Base-by-base conservation (phyloP, 1,140 invertebrate species). In the Drosophila melanica region DNA sequence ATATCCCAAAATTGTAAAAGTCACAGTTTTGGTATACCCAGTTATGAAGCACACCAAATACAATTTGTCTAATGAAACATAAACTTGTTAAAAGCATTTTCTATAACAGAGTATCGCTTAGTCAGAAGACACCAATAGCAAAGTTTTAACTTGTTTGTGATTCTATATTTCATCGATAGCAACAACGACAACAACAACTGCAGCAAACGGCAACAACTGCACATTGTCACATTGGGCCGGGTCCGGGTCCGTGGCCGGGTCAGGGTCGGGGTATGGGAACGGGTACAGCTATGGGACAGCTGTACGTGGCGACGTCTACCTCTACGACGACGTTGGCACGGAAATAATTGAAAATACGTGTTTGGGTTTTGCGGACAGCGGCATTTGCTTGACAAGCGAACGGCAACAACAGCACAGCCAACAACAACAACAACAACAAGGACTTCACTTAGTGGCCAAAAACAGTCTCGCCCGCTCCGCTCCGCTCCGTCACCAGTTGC, bases 321-420 rank as follows among this genome's bases (percentile, higher is more conserved):
- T 82, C 71, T 37, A 66, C 67, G 80, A 69, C 77, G 66, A 86
- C 75, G 70, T 81, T 87, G 82, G 78, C 82, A 87, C 84, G 84
- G 84, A 89, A 89, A 89, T 89, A 89, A 89, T 89, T 89, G 84
- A 89, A 89, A 89, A 89, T 89, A 89, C 84, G 84, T 89, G 84
- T 89, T 89, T 89, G 84, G 84, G 85, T 89, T 87, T 86, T 86
- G 84, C 66, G 82, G 82, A 87, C 82, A 82, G 57, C 78, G 72
- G 72, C 80, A 84, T 76, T 84, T 84, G 76, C 76, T 51, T 59
- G 72, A 63, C 79, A 82, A 60, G 44, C 70, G 2, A 20, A 11
- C 20, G 80, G 37, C 9, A 79, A 53, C 70, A 63, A 62, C 62
- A 66, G 55, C 53, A 68, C 35, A 53, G 42, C 11, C 51, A 62